These are phyloP conservation scores for Austrolebias charrua DNA, from an alignment of 2,797 vertebrate genomes.

Conservation along the genomic window DNA sequence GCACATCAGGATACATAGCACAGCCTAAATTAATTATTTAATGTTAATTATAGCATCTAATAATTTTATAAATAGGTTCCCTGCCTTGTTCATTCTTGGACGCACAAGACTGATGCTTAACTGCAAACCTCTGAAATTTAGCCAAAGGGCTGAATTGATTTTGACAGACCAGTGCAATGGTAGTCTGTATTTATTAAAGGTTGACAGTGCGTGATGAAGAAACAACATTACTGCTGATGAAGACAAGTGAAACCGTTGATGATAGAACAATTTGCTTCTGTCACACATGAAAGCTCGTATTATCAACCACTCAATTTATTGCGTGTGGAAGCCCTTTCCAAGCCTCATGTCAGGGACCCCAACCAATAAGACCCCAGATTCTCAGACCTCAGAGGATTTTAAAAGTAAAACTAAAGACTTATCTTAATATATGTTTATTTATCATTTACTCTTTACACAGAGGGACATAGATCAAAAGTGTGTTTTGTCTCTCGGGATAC, in stretches of 20 bases:
- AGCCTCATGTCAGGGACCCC: conserved; percentile 33
- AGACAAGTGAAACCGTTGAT: conserved; percentile 55
- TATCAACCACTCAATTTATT: conserved; percentile 47
- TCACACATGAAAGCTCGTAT: conserved; percentile 60
- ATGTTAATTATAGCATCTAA: conserved; percentile 23
- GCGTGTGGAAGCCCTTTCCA: conserved; percentile 45
- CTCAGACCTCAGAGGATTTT: conserved; percentile 31
- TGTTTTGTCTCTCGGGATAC: not conserved
- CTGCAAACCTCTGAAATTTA: conserved; percentile 27
- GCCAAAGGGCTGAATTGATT: conserved; percentile 48
- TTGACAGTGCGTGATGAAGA: conserved; percentile 61
- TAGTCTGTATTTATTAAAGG: conserved; percentile 64
- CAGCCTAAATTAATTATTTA: conserved; percentile 14
- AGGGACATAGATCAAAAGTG: conserved; percentile 19
- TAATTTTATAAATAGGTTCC: conserved; percentile 18
- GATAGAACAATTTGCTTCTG: conserved; percentile 37
- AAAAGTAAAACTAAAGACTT: conserved; percentile 47
- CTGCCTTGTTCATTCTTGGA: not conserved
- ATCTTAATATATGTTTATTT: conserved; percentile 35
- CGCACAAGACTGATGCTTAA: conserved; percentile 21
- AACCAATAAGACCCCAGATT: conserved; percentile 35
- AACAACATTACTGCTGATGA: conserved; percentile 52
- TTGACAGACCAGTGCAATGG: conserved; percentile 61
- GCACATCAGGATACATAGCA: not conserved
- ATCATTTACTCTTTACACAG: conserved; percentile 56